phyloP scores from a whole-genome alignment of 2,888 invertebrate species.

The Drosophila fulvimacula region DNA sequence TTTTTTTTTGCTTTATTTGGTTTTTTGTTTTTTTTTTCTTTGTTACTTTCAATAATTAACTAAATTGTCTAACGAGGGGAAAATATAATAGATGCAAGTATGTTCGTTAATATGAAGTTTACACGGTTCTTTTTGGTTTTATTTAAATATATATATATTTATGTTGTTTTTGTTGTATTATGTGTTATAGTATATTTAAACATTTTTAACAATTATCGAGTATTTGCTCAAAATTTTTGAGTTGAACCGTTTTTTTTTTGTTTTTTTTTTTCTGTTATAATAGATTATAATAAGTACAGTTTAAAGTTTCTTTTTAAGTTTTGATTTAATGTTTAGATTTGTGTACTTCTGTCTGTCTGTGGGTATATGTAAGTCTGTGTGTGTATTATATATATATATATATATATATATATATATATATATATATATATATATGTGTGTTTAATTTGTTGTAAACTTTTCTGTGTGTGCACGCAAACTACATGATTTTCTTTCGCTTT shows the following conservation, averaged over 20 bases:
- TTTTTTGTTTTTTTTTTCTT: conserved; percentile 47
- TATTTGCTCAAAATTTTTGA: conserved; percentile 75
- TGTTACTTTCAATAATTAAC: conserved; percentile 76
- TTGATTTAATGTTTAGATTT: conserved; percentile 60
- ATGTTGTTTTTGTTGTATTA: conserved; percentile 43
- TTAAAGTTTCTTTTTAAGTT: conserved; percentile 62
- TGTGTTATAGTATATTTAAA: conserved; percentile 65
- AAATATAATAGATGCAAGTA: conserved; percentile 62
- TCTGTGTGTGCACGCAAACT: conserved; percentile 53
- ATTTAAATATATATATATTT: conserved; percentile 36
- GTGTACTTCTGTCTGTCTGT: conserved; percentile 29
- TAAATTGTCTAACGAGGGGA: conserved; percentile 81
- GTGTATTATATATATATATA: conserved; percentile 19
- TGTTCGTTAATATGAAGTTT: conserved; percentile 65
- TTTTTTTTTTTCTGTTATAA: conserved; percentile 49
- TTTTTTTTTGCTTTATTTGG: conserved; percentile 29
- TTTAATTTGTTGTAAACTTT: conserved; percentile 27
- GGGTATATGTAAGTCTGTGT: conserved; percentile 22
- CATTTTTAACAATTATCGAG: conserved; percentile 78
- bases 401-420: conserved; percentile 18
- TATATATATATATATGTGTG: conserved; percentile 27
- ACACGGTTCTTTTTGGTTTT: conserved; percentile 45
- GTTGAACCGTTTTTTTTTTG: conserved; percentile 67
- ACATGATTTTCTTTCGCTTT: conserved; percentile 55
- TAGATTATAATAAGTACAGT: conserved; percentile 59